Evolutionary conservation across 2,888 invertebrate species (phyloP).

Genomic region (Rhagonycha fulva): DNA sequence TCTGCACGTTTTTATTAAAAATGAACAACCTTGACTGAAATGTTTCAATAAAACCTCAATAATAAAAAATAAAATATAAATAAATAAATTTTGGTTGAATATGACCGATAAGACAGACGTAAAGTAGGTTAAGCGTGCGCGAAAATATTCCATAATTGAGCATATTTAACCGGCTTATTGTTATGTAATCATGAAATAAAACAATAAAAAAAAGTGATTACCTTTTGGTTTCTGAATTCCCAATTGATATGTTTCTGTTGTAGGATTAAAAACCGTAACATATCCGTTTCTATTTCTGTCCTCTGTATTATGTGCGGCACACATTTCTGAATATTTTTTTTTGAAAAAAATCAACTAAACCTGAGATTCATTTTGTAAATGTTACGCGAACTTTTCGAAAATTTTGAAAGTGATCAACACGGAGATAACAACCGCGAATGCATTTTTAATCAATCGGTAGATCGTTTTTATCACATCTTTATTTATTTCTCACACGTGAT

Average conservation of each 20-base stretch:
- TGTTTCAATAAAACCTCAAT: neutral
- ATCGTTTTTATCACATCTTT: neutral
- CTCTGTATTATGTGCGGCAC: conserved; percentile 20
- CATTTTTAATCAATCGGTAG: neutral
- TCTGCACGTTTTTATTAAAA: neutral
- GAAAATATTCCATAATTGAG: neutral
- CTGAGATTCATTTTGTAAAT: neutral
- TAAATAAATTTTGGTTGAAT: neutral
- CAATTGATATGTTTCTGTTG: conserved; percentile 17
- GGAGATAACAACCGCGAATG: neutral
- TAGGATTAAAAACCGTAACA: conserved; percentile 29
- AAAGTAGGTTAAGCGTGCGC: neutral
- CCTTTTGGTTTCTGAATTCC: conserved; percentile 15
- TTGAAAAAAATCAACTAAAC: neutral
- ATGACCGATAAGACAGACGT: neutral
- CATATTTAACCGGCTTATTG: neutral
- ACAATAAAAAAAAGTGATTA: neutral
- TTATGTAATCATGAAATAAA: neutral
- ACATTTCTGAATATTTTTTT: conserved; percentile 13
- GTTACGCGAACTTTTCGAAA: neutral
- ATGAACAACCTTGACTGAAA: neutral
- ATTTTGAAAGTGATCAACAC: neutral
- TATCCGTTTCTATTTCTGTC: conserved; percentile 34
- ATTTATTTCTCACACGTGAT: conserved; percentile 9
- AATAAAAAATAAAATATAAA: neutral